phyloP scores from a whole-genome alignment of 2,888 invertebrate species.

The Pollenia labialis region DNA sequence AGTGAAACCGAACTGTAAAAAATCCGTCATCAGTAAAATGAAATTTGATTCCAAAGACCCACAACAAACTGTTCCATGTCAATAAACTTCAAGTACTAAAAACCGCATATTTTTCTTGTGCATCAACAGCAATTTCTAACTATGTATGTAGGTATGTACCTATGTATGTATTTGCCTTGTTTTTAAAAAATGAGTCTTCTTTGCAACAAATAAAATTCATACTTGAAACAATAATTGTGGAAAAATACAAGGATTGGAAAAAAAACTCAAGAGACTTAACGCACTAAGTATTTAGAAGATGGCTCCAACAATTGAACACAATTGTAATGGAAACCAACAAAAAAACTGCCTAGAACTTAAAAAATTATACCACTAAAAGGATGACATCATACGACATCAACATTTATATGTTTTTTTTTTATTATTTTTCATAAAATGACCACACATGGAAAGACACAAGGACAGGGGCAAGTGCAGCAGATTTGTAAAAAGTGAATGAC shows the following conservation, averaged over 20 bases:
- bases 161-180: no score
- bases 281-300: conserved; percentile 21
- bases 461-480: conserved; percentile 7
- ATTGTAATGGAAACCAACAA: conserved; percentile 50
- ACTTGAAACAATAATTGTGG: background rate
- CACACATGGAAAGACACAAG: background rate
- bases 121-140: background rate
- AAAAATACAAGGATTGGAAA: conserved; percentile 18
- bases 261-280: conserved; percentile 21
- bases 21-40: conserved; percentile 47
- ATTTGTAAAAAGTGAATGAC: conserved; percentile 33
- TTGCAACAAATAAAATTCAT: conserved; percentile 9
- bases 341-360: conserved; percentile 15
- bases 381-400: conserved; percentile 63
- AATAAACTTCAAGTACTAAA: conserved; percentile 64
- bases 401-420: background rate
- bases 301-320: conserved; percentile 25
- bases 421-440: no score
- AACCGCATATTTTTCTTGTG: conserved; percentile 61
- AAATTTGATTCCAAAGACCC: conserved; percentile 64
- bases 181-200: background rate
- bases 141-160: background rate
- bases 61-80: conserved; percentile 64
- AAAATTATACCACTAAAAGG: conserved; percentile 44
- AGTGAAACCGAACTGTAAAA: conserved; percentile 39